Conservation (phyloP, 2,113 vertebrate species). For the Scomber japonicus region DNA sequence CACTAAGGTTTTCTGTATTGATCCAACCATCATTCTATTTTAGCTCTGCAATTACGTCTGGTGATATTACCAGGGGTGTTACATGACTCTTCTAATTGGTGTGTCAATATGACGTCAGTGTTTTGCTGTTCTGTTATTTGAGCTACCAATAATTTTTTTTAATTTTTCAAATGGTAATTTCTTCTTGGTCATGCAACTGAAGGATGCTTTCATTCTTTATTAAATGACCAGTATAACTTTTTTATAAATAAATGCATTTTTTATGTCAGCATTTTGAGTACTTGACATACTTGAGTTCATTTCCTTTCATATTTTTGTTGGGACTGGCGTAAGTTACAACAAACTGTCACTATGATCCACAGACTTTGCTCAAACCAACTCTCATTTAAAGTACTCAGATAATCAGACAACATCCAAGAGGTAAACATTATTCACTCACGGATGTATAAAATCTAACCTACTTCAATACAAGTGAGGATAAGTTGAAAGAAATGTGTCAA, state of each 20-base stretch:
- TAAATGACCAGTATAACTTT: background rate
- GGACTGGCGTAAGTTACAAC: background rate
- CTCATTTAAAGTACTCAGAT: background rate
- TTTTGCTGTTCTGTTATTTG: slow-evolving; percentile 40
- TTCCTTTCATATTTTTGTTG: background rate
- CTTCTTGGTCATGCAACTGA: background rate
- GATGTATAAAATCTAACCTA: background rate
- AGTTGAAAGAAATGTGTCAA: background rate
- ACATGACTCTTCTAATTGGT: slow-evolving; percentile 75
- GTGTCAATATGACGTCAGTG: slow-evolving; percentile 67
- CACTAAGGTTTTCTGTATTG: slow-evolving; percentile 72
- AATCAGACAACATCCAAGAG: background rate
- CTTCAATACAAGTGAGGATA: background rate
- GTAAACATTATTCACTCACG: background rate
- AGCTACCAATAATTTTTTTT: slow-evolving; percentile 2
- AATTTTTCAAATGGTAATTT: slow-evolving; percentile 30
- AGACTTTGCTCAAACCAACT: background rate
- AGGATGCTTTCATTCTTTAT: slow-evolving; percentile 14
- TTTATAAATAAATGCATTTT: background rate
- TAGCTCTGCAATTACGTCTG: slow-evolving; percentile 70
- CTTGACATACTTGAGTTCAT: background rate
- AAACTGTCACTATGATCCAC: background rate
- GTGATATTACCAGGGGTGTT: slow-evolving; percentile 67
- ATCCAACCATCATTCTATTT: slow-evolving; percentile 74
- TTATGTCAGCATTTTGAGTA: background rate